phyloP scores from a whole-genome alignment of 2,113 vertebrate species.

The Phodopus roborovskii region DNA sequence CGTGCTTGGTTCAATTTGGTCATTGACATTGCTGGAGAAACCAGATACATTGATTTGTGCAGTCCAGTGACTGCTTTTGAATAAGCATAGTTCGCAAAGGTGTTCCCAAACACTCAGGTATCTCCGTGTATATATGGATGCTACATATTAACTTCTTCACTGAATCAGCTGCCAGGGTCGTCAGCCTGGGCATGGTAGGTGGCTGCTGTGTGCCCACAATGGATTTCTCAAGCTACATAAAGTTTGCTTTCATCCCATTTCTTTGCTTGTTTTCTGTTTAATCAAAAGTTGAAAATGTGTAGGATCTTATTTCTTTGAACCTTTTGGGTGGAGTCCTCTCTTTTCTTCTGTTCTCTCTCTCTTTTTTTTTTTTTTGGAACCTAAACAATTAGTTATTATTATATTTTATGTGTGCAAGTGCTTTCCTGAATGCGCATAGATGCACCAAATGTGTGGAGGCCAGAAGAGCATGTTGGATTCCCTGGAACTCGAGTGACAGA shows the following conservation, averaged over 20 bases:
- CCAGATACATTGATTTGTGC: not conserved
- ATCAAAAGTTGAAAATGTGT: slow-evolving; percentile 31
- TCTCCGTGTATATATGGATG: not conserved
- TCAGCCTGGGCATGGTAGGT: not conserved
- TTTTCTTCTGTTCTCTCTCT: not conserved
- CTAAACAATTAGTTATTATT: not conserved
- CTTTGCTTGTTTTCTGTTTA: not conserved
- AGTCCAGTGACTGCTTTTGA: not conserved
- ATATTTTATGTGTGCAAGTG: not conserved
- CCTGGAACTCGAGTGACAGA: not conserved
- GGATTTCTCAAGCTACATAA: not conserved
- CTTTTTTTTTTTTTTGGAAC: not conserved
- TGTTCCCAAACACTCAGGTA: not conserved
- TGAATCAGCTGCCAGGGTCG: not conserved
- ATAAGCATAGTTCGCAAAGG: not conserved
- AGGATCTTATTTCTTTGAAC: not conserved
- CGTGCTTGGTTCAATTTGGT: slow-evolving; percentile 32
- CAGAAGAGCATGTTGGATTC: not conserved
- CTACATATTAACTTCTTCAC: not conserved
- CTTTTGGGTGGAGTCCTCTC: not conserved
- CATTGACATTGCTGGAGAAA: not conserved
- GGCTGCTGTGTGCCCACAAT: not conserved
- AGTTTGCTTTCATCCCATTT: not conserved
- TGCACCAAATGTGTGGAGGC: not conserved
- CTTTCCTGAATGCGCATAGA: no score